Conservation (phyloP, 2,113 vertebrate species). For the Pterocles gutturalis region DNA sequence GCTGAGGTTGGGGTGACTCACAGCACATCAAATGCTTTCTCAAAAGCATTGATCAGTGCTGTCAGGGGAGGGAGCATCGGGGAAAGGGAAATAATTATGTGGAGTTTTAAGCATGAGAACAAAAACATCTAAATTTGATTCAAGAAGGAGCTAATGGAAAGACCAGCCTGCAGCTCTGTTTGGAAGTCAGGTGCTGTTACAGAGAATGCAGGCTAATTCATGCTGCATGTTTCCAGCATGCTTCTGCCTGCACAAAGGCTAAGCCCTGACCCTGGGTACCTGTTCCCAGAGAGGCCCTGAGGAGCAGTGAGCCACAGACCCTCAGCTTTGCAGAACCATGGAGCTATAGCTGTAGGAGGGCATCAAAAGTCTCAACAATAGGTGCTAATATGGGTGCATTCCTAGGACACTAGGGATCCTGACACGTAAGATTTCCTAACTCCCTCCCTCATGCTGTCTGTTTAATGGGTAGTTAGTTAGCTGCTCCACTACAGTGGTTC, state of each 20-base stretch:
- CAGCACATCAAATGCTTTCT: neutral
- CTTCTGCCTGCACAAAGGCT: neutral
- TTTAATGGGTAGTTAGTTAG: neutral
- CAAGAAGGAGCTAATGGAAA: neutral
- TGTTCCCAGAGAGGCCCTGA: neutral
- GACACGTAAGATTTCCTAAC: neutral
- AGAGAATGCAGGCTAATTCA: neutral
- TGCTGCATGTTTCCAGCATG: neutral
- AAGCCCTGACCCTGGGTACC: neutral
- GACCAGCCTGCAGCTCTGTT: neutral
- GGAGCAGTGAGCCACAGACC: neutral
- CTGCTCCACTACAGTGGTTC: neutral
- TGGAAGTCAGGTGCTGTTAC: neutral
- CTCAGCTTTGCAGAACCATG: neutral
- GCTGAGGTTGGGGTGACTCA: neutral
- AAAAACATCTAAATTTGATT: constrained; percentile 23
- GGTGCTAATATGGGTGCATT: neutral
- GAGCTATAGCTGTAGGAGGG: neutral
- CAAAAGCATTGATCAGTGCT: neutral
- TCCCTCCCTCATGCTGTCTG: neutral
- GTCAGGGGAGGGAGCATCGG: neutral
- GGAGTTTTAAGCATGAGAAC: neutral
- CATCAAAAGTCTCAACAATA: rapidly evolving
- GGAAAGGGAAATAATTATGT: neutral
- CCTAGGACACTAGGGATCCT: neutral